Evolutionary conservation across 2,113 vertebrate genomes (phyloP), one percentile per base, ranked within the genome.

Genomic region (Andinoacara biseriatus): DNA sequence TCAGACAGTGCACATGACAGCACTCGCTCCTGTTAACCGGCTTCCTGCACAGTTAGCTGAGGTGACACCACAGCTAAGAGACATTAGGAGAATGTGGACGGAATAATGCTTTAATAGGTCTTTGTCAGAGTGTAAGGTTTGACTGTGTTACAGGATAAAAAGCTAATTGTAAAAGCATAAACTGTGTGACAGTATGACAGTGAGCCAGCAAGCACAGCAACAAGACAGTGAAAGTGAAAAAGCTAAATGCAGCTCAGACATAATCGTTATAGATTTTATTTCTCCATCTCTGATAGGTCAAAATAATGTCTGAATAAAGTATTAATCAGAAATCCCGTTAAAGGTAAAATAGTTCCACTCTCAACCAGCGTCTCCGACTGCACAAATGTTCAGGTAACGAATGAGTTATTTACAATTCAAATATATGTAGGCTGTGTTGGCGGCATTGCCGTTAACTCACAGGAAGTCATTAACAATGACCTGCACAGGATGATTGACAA

Each of bases 401-500:
- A 54, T 31, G 22, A 59, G n/a, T 80, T 75, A 74, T 59, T 74
- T 58, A 15, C 40, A 69, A 46, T 40, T 10, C 17, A 8, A 56
- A 65, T 59, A 59, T 9, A 35, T 10, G 17, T 43, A 46, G 54
- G 22, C 56, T 13, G 38, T 87, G 82, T 46, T 67, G 52, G 49
- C 10, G 24, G 58, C 35, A 13, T 49, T 33, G 54, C n/a, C 57
- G 72, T 84, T 76, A 69, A 46, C 26, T 63, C 61, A 40, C 22
- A 63, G 35, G 61, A 63, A 63, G 35, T 63, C 61, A 63, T 24
- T 72, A 54, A 54, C 17, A 54, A 54, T 72, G 46, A 26, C 67
- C 52, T 72, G 1, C 67, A 81, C 63, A 67, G 59, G 54, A 26
- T 84, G 59, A 81, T 57, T 87, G 82, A 81, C 63, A 86, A 11